These are phyloP conservation scores for Xiphophorus birchmanni DNA, from an alignment of 2,797 vertebrate genomes.

Conservation along the genomic window DNA sequence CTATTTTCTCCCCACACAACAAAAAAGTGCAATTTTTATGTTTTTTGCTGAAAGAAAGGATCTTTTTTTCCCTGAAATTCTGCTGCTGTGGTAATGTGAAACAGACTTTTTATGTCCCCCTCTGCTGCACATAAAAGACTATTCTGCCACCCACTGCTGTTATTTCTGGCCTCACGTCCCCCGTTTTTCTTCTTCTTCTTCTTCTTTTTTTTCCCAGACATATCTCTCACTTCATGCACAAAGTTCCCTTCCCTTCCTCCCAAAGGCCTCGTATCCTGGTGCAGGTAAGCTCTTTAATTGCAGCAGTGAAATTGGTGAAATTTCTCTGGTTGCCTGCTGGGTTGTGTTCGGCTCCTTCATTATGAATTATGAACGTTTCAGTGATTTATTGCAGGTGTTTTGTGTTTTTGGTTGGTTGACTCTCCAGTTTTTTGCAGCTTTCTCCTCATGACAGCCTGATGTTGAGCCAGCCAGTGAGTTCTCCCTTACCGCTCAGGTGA, in stretches of 20 bases:
- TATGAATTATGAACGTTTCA: conserved; percentile 44
- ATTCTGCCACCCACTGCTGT: conserved; percentile 22
- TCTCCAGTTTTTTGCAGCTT: conserved; percentile 78
- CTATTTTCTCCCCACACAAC: background rate
- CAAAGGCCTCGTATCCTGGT: conserved; percentile 97
- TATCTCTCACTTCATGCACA: conserved; percentile 99
- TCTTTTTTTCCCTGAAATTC: background rate
- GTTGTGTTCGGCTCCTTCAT: conserved; percentile 19
- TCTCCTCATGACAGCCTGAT: conserved; percentile 97
- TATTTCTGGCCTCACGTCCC: conserved; percentile 49
- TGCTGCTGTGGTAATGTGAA: conserved; percentile 1
- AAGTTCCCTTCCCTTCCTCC: conserved; percentile 96
- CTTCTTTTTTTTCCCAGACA: conserved; percentile 81
- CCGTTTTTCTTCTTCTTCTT: conserved; percentile 1
- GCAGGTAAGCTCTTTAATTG: conserved; percentile 82
- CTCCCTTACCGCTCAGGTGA: conserved; percentile 94
- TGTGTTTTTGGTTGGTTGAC: conserved; percentile 13
- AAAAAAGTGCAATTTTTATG: background rate
- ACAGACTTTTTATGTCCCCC: conserved; percentile 28
- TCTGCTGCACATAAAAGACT: conserved; percentile 31
- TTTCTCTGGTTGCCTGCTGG: conserved; percentile 12
- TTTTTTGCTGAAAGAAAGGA: background rate
- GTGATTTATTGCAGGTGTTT: conserved; percentile 30
- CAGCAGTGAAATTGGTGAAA: background rate
- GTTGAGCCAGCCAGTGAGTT: conserved; percentile 96